Evolutionary conservation across 2,113 vertebrate genomes (phyloP).

Genomic region (Paedocypris sp.): DNA sequence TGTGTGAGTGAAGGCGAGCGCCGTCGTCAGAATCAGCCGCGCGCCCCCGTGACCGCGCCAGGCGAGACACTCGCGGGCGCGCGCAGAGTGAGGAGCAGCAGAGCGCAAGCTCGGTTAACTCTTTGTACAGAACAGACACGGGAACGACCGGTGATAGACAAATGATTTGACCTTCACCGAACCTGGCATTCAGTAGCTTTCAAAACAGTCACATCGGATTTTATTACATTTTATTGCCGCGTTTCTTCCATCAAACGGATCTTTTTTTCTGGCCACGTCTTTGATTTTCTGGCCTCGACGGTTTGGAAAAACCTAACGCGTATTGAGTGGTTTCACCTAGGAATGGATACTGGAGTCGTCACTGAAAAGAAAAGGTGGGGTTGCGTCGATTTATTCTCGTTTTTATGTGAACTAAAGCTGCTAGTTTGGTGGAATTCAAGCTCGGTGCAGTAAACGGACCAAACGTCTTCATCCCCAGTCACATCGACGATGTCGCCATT

Average conservation of each 20-base stretch:
- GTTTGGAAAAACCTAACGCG: slow-evolving; percentile 30
- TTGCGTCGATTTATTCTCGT: not conserved
- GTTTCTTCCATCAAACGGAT: too few species aligned
- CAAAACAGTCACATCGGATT: not conserved
- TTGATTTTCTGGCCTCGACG: slow-evolving; percentile 17
- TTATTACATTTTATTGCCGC: too few species aligned
- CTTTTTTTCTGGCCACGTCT: slow-evolving; percentile 23
- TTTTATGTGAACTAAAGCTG: not conserved
- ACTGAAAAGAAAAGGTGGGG: slow-evolving; percentile 71
- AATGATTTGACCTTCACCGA: slow-evolving; percentile 26
- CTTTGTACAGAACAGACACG: slow-evolving; percentile 6
- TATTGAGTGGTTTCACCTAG: slow-evolving; percentile 42
- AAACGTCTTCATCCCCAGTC: not conserved
- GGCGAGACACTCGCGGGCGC: too few species aligned
- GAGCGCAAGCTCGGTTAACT: slow-evolving; percentile 6
- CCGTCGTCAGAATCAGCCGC: slow-evolving; percentile 40
- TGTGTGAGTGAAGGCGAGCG: not conserved
- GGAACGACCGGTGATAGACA: not conserved
- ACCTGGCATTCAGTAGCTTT: not conserved
- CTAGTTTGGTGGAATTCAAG: not conserved
- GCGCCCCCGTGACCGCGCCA: slow-evolving; percentile 30
- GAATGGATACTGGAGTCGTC: slow-evolving; percentile 66
- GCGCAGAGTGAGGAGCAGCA: not conserved
- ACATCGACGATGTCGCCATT: slow-evolving; percentile 30
- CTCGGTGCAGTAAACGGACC: not conserved